phyloP scores from a whole-genome alignment of 2,888 invertebrate species.

The Melieria crassipennis region DNA sequence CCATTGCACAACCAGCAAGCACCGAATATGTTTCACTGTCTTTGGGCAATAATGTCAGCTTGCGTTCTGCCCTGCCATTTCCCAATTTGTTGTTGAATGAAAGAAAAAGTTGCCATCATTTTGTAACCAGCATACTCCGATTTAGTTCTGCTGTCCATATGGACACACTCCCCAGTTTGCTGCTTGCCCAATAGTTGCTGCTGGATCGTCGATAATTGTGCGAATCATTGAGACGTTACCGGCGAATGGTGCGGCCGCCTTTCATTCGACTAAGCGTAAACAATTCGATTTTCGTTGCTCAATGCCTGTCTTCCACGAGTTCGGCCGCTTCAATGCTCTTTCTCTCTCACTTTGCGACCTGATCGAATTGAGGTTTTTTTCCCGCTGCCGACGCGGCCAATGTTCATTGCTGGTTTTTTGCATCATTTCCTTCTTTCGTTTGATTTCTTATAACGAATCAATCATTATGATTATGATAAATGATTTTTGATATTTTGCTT shows the following conservation, averaged over 20 bases:
- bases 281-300: slow-evolving; percentile 21
- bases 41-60: too few relatives aligned
- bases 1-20: too few relatives aligned
- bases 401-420: slow-evolving; percentile 10
- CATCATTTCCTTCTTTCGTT: not conserved
- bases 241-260: slow-evolving; percentile 7
- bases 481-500: slow-evolving; percentile 49
- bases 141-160: slow-evolving; percentile 19
- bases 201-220: slow-evolving; percentile 17
- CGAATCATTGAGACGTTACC: slow-evolving; percentile 17
- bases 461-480: slow-evolving; percentile 63
- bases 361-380: slow-evolving; percentile 34
- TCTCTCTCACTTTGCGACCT: slow-evolving; percentile 29
- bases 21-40: too few relatives aligned
- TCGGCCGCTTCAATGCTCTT: slow-evolving; percentile 17
- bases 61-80: too few relatives aligned
- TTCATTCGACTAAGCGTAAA: slow-evolving; percentile 4
- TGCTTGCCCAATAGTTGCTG: not conserved
- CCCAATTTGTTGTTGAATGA: too few relatives aligned
- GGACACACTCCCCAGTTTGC: not conserved
- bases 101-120: too few relatives aligned
- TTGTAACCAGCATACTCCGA: not conserved
- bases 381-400: slow-evolving; percentile 4
- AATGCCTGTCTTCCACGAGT: slow-evolving; percentile 4
- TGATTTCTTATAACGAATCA: slow-evolving; percentile 53